Percentiles rank a stretch among this genome's conserved stretches.
These are phyloP conservation scores for Sceloporus undulatus DNA, from an alignment of 2,113 vertebrate species.

Conservation along the genomic window DNA sequence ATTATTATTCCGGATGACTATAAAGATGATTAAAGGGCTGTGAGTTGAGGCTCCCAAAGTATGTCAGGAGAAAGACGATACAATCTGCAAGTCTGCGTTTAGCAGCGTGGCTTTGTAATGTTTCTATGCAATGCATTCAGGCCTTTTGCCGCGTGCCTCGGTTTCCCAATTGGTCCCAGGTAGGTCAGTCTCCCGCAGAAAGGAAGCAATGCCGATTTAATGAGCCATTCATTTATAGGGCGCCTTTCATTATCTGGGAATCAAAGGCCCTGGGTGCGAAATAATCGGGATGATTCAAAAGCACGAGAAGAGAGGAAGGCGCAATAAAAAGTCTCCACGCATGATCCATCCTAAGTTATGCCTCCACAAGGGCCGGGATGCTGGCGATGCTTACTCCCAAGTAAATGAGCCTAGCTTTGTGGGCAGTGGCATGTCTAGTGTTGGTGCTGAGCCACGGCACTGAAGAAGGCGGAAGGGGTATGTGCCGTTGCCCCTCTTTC, in stretches of 20 bases:
- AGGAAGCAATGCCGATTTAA: constrained; percentile 53
- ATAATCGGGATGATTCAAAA: neutral
- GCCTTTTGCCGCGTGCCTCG: neutral
- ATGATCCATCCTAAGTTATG: too few species aligned
- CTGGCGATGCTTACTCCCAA: too few species aligned
- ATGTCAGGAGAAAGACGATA: neutral
- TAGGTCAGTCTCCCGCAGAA: constrained; percentile 43
- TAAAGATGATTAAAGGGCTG: neutral
- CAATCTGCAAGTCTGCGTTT: too few species aligned
- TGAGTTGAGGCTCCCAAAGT: neutral
- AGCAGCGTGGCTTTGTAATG: neutral
- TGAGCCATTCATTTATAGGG: constrained; percentile 41
- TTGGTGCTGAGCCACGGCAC: too few species aligned
- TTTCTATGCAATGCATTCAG: too few species aligned
- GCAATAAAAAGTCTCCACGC: neutral
- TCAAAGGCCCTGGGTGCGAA: neutral
- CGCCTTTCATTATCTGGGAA: neutral
- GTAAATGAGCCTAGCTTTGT: neutral
- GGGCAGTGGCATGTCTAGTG: too few species aligned
- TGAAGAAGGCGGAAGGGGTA: too few species aligned
- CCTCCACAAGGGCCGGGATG: too few species aligned
- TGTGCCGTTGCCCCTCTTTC: too few species aligned
- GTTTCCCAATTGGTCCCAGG: neutral
- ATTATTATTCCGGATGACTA: neutral
- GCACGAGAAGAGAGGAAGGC: accelerated